Conservation (phyloP, 2,888 invertebrate species). For the Pollenia amentaria region DNA sequence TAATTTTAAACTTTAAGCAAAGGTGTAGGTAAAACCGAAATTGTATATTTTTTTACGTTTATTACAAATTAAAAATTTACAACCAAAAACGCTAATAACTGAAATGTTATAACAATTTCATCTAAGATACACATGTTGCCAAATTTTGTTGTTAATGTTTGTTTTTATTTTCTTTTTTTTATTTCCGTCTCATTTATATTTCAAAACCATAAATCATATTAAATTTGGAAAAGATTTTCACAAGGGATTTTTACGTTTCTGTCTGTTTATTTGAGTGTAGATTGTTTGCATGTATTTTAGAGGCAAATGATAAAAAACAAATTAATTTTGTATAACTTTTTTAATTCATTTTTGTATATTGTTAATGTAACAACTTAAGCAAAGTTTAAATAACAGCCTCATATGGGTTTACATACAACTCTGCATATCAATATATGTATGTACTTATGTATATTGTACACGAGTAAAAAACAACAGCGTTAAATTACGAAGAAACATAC, state of each 20-base stretch:
- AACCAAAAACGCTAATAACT: conserved; percentile 25
- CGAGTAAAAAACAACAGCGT: too few relatives aligned
- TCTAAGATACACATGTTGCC: conserved; percentile 14
- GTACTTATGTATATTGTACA: background rate
- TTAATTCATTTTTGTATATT: background rate
- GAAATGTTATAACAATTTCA: conserved; percentile 5
- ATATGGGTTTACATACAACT: conserved; percentile 28
- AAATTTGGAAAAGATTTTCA: conserved; percentile 76
- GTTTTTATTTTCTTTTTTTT: background rate
- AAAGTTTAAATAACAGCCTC: conserved; percentile 55
- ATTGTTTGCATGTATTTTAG: background rate
- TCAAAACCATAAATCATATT: conserved; percentile 80
- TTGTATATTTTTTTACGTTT: conserved; percentile 67
- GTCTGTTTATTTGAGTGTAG: background rate
- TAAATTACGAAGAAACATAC: too few relatives aligned
- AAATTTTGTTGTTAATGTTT: conserved; percentile 4
- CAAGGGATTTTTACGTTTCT: conserved; percentile 28
- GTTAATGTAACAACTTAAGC: conserved; percentile 41
- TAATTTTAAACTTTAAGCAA: conserved; percentile 83
- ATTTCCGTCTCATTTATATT: conserved; percentile 45
- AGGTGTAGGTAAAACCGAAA: conserved; percentile 78
- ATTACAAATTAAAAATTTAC: conserved; percentile 63
- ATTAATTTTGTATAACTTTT: background rate
- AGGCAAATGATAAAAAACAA: background rate
- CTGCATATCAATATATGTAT: background rate